phyloP scores from a whole-genome alignment of 2,113 vertebrate species.

The Tragelaphus scriptus region DNA sequence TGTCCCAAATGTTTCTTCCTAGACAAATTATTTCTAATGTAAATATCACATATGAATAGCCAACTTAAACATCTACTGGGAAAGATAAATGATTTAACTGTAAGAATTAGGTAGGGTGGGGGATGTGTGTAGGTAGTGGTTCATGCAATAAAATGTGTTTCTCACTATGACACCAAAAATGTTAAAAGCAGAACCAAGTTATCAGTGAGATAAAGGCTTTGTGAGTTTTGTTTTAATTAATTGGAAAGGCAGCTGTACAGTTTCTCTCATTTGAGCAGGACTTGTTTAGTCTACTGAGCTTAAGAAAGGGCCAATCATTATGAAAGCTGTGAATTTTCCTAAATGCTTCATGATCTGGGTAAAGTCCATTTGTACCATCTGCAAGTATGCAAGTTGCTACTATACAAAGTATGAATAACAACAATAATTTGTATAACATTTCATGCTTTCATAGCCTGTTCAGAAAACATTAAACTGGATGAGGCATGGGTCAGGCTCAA shows the following conservation, averaged over 20 bases:
- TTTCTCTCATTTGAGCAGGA: background rate
- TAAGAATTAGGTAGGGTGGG: background rate
- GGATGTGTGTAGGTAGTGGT: background rate
- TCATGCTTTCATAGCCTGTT: background rate
- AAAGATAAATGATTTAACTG: background rate
- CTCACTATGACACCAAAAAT: background rate
- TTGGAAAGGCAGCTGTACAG: background rate
- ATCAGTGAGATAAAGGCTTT: background rate
- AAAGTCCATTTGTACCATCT: slow-evolving; percentile 4
- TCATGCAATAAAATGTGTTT: background rate
- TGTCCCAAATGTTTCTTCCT: background rate
- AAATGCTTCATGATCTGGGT: slow-evolving; percentile 37
- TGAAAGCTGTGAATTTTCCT: background rate
- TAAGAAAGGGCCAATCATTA: background rate
- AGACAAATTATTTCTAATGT: background rate
- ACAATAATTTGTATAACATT: background rate
- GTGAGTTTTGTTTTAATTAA: slow-evolving; percentile 9
- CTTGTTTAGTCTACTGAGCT: slow-evolving; percentile 41
- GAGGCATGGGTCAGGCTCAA: background rate
- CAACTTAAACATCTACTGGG: background rate
- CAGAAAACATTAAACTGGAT: background rate
- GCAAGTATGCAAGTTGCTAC: background rate
- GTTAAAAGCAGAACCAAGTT: background rate
- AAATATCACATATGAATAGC: background rate
- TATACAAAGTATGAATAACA: background rate